Percentiles rank a stretch among this genome's conserved stretches.
These are phyloP conservation scores for Caenorhabditis macrosperma DNA, from an alignment of 2,888 invertebrate species.

Conservation along the genomic window DNA sequence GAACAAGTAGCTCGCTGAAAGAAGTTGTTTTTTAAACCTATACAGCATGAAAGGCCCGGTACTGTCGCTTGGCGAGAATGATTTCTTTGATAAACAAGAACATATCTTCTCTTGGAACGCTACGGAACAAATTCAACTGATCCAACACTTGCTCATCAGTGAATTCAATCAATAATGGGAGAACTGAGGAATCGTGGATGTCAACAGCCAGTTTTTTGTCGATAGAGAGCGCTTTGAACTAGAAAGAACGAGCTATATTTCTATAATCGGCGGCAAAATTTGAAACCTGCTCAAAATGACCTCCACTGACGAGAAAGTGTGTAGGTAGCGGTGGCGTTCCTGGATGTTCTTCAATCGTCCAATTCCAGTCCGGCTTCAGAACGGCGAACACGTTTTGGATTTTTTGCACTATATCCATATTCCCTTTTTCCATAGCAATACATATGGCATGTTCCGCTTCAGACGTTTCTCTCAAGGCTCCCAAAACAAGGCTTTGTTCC, in stretches of 20 bases:
- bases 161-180: slow-evolving; percentile 2
- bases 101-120: slow-evolving; percentile 3
- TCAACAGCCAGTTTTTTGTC: not conserved
- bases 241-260: not conserved
- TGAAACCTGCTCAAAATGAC: too few relatives aligned
- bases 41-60: not conserved
- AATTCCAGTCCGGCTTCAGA: too few relatives aligned
- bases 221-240: not conserved
- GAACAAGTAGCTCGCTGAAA: slow-evolving; percentile 3
- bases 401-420: not conserved
- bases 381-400: too few relatives aligned
- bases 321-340: too few relatives aligned
- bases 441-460: not conserved
- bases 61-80: slow-evolving; percentile 18
- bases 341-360: too few relatives aligned
- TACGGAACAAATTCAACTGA: slow-evolving; percentile 2
- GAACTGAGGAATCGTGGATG: not conserved
- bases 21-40: not conserved
- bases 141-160: slow-evolving; percentile 3
- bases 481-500: too few relatives aligned
- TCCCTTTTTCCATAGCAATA: not conserved
- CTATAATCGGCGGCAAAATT: too few relatives aligned
- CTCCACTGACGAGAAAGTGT: too few relatives aligned
- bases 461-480: too few relatives aligned
- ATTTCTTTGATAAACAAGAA: slow-evolving; percentile 19